Conservation (phyloP, 2,797 vertebrate genomes). For the Masticophis lateralis region DNA sequence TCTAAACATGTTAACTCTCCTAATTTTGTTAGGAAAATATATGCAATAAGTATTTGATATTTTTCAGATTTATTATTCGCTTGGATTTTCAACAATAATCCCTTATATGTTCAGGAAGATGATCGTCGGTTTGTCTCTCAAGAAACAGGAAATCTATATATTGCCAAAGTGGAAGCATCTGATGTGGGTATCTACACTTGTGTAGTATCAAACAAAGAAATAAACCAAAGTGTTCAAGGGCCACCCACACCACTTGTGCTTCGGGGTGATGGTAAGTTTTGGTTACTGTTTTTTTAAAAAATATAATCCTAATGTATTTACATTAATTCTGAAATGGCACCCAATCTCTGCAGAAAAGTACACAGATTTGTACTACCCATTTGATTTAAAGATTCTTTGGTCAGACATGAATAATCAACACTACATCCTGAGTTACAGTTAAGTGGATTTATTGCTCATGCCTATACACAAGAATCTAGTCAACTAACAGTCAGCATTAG, state of each 20-base stretch:
- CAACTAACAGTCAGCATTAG: background rate
- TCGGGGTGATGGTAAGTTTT: constrained; percentile 62
- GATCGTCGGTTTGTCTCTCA: constrained; percentile 66
- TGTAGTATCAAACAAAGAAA: constrained; percentile 51
- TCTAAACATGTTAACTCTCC: background rate
- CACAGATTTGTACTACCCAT: background rate
- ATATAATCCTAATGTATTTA: rapidly evolving
- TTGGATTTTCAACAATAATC: constrained; percentile 67
- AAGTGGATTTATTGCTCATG: background rate
- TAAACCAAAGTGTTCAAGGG: constrained; percentile 31
- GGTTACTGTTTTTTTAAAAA: too few species aligned
- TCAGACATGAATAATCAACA: background rate
- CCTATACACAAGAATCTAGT: background rate
- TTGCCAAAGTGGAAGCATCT: constrained; percentile 69
- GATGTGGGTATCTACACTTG: constrained; percentile 74
- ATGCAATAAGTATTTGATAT: background rate
- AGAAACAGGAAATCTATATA: constrained; percentile 67
- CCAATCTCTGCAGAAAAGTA: background rate
- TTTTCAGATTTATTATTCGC: constrained; percentile 66
- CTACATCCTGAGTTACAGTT: background rate
- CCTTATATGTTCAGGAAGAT: constrained; percentile 56
- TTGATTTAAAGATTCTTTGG: rapidly evolving
- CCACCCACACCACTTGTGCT: constrained; percentile 67
- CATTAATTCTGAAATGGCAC: rapidly evolving
- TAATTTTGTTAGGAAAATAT: background rate